Conservation (phyloP, 2,113 vertebrate species). For the Syngnathus typhle region DNA sequence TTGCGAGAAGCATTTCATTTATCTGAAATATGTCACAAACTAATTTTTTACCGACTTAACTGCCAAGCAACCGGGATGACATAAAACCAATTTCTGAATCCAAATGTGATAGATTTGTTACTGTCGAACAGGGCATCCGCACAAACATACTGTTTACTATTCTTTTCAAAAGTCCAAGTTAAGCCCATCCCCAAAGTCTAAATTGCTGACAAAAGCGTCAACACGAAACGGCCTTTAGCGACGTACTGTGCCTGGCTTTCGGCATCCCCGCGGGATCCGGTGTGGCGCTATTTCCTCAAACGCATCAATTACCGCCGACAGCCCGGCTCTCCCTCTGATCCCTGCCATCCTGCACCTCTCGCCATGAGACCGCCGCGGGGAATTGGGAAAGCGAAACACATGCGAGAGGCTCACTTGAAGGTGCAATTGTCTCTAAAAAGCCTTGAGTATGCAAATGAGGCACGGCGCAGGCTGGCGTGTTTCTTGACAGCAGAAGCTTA, state of each 20-base stretch:
- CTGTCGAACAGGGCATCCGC: too few species aligned
- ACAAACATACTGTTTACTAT: too few species aligned
- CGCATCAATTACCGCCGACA: slow-evolving; percentile 35
- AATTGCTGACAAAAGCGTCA: background rate
- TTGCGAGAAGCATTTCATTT: background rate
- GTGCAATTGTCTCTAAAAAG: background rate
- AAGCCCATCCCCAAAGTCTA: too few species aligned
- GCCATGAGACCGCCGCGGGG: slow-evolving; percentile 14
- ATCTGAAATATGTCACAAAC: background rate
- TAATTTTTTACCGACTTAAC: background rate
- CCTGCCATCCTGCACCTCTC: slow-evolving; percentile 16
- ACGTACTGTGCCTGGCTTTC: background rate
- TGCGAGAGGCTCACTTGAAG: slow-evolving; percentile 13
- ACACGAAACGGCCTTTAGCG: background rate
- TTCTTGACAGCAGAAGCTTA: slow-evolving; percentile 7
- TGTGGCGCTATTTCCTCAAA: slow-evolving; percentile 26
- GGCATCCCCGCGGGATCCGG: slow-evolving; percentile 24
- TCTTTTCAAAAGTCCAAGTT: too few species aligned
- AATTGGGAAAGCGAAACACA: slow-evolving; percentile 19
- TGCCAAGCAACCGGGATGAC: background rate
- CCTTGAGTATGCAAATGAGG: background rate
- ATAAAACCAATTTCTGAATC: too few species aligned
- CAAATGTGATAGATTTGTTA: too few species aligned
- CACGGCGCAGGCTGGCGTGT: background rate
- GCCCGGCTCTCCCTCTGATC: slow-evolving; percentile 34